Evolutionary conservation across 2,888 invertebrate species (phyloP).

Genomic region (Orchestes rusci): DNA sequence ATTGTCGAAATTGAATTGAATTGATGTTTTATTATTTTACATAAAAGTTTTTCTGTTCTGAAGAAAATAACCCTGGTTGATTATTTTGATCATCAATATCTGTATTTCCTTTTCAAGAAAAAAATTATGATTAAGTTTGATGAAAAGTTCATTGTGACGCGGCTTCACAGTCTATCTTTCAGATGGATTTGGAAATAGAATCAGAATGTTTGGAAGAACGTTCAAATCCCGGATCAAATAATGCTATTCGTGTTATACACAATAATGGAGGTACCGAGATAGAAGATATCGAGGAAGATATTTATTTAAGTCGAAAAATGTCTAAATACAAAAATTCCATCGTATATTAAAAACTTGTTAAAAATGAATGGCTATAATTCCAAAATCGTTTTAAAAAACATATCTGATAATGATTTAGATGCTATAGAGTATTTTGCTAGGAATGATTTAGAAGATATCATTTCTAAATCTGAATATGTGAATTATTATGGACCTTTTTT

Average conservation of each 20-base stretch:
- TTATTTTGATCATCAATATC: not conserved
- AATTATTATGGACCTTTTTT: not conserved
- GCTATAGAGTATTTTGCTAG: conserved; percentile 2
- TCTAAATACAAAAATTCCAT: conserved; percentile 3
- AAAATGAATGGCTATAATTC: conserved; percentile 5
- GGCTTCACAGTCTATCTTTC: not conserved
- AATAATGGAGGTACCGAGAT: not conserved
- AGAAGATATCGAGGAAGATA: not conserved
- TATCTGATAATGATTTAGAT: conserved; percentile 1
- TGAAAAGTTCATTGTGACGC: not conserved
- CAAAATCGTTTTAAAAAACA: conserved; percentile 1
- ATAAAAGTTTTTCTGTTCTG: no score
- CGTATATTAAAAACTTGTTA: not conserved
- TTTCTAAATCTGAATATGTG: conserved; percentile 3
- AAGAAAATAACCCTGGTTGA: no score
- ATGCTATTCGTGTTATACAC: not conserved
- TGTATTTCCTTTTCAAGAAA: not conserved
- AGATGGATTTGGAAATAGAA: not conserved
- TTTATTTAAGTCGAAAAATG: not conserved
- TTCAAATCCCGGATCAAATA: not conserved
- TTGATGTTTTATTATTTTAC: no score
- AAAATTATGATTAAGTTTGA: no score
- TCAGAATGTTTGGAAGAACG: not conserved
- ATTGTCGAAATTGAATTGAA: no score
- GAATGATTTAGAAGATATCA: conserved; percentile 1